Conservation (phyloP, 2,797 vertebrate species). For the Hephaestus fuliginosus region DNA sequence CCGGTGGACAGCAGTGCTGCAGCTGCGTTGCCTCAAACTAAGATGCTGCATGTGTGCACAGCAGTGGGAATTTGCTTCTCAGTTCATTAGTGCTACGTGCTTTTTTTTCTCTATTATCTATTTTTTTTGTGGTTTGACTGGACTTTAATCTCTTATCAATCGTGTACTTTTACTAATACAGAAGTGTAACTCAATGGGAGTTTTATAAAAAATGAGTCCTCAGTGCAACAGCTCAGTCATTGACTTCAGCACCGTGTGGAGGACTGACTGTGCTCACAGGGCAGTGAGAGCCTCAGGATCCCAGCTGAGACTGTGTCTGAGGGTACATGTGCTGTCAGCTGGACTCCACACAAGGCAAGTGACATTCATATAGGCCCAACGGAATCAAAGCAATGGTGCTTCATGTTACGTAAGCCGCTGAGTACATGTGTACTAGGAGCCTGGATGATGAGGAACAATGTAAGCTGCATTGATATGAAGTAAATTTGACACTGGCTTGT, state of each 20-base stretch:
- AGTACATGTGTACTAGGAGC: conserved; percentile 14
- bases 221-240: background rate
- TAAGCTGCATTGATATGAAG: conserved; percentile 20
- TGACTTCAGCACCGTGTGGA: conserved; percentile 25
- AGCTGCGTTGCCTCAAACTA: background rate
- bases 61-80: background rate
- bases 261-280: background rate
- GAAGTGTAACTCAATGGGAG: background rate
- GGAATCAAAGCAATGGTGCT: conserved; percentile 2
- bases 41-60: background rate
- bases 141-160: background rate
- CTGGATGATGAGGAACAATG: conserved; percentile 2
- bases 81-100: conserved; percentile 9
- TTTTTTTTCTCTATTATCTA: background rate
- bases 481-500: background rate
- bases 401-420: background rate
- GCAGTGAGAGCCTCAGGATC: conserved; percentile 13
- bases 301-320: conserved; percentile 40
- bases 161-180: background rate
- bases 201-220: conserved; percentile 6
- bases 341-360: conserved; percentile 16
- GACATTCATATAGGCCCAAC: conserved; percentile 38
- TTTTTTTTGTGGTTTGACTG: background rate
- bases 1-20: background rate
- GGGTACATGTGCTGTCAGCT: conserved; percentile 21